These are phyloP conservation scores for Oreortyx pictus DNA, from an alignment of 2,797 vertebrate genomes.

Conservation along the genomic window DNA sequence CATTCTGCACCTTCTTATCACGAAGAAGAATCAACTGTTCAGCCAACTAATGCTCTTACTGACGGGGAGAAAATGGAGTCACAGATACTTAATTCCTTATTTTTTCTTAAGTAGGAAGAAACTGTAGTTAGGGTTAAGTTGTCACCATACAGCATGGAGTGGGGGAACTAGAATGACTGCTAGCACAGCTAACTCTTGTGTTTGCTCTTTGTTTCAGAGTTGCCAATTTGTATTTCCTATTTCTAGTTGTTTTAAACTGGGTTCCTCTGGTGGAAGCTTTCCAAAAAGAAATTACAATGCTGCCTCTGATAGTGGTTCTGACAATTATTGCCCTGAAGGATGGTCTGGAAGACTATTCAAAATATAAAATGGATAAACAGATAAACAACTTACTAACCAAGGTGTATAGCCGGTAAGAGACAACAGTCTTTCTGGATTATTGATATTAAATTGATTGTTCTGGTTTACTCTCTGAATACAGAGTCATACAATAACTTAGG, in stretches of 20 bases:
- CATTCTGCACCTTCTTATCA: neutral
- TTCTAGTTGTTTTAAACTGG: slow-evolving; percentile 94
- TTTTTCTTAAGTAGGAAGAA: neutral
- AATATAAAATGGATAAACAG: slow-evolving; percentile 90
- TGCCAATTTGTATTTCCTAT: slow-evolving; percentile 97
- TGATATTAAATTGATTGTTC: neutral
- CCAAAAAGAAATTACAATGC: slow-evolving; percentile 97
- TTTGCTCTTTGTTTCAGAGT: slow-evolving; percentile 79
- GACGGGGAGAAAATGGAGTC: neutral
- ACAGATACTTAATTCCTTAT: neutral
- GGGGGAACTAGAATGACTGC: neutral
- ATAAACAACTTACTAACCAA: slow-evolving; percentile 89
- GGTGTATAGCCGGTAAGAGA: slow-evolving; percentile 89
- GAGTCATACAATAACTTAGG: neutral
- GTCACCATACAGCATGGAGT: neutral
- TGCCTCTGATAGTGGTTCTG: slow-evolving; percentile 90
- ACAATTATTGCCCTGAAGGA: slow-evolving; percentile 92
- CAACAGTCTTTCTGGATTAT: neutral
- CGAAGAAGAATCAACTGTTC: neutral
- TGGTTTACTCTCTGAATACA: neutral
- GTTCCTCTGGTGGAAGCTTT: slow-evolving; percentile 96
- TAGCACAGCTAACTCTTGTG: neutral
- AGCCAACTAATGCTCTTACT: neutral
- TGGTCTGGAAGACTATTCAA: slow-evolving; percentile 93
- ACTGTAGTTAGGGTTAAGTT: neutral